Evolutionary conservation across 1,140 invertebrate genomes (phyloP).

Genomic region (Plodia interpunctella): DNA sequence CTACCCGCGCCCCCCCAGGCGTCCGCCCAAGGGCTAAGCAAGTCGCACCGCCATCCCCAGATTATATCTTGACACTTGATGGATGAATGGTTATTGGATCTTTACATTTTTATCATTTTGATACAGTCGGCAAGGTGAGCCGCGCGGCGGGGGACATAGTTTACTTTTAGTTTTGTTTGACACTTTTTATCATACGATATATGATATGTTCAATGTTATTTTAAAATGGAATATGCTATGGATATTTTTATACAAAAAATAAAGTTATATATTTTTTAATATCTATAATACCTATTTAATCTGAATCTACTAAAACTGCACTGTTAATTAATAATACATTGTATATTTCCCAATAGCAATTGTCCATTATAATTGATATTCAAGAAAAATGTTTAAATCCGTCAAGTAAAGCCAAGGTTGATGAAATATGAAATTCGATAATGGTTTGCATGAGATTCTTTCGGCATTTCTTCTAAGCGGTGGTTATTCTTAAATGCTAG

Average conservation of each 20-base stretch:
- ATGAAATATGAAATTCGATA: no score
- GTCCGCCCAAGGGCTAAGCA: constrained; percentile 54
- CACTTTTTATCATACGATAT: not conserved
- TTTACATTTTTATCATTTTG: constrained; percentile 78
- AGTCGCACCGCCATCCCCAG: constrained; percentile 60
- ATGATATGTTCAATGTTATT: not conserved
- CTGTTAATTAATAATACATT: no score
- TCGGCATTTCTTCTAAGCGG: no score
- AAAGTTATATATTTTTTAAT: no score
- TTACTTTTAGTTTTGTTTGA: constrained; percentile 14
- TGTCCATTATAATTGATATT: no score
- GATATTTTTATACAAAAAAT: not conserved
- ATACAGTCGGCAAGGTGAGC: constrained; percentile 59
- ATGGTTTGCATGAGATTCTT: no score
- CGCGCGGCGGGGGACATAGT: constrained; percentile 32
- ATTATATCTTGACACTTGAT: constrained; percentile 79
- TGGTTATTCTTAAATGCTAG: no score
- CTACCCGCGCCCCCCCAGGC: not conserved
- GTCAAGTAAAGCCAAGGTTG: no score
- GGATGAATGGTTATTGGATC: constrained; percentile 79
- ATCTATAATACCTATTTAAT: no score
- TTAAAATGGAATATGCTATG: not conserved
- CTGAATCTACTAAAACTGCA: no score
- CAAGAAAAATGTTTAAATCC: not conserved
- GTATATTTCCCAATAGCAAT: no score